Evolutionary conservation across 2,888 invertebrate species (phyloP), one percentile per base, ranked within the genome.

Genomic region (Zonitis immaculata): DNA sequence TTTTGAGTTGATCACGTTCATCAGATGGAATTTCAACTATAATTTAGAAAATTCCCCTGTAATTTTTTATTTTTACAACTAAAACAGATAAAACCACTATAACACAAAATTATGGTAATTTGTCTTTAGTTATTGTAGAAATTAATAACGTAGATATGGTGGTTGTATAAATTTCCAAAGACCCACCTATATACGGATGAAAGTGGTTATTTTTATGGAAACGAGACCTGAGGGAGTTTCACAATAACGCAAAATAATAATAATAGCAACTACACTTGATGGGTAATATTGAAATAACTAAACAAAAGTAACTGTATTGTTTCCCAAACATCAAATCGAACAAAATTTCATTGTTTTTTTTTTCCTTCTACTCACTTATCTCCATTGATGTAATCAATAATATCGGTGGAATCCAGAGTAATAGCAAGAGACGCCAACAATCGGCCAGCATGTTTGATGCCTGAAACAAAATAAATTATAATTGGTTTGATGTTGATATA

Each of bases 321-420:
- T n/a, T n/a, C n/a, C n/a, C n/a, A n/a, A n/a, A n/a, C n/a, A n/a
- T n/a, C n/a, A n/a, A n/a, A n/a, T n/a, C n/a, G n/a, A n/a, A n/a
- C n/a, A n/a, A n/a, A n/a, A n/a, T n/a, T n/a, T n/a, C n/a, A n/a
- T n/a, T n/a, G n/a, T n/a, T n/a, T n/a, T n/a, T n/a, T n/a, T n/a
- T n/a, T n/a, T n/a, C n/a, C n/a, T n/a, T n/a, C 5, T 56, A 72
- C 73, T 73, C 65, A 73, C 73, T 66, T 59, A 70, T 69, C 64
- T 72, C 72, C 62, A 69, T 63, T 16, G 72, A 70, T 30, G 70
- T 69, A 22, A 68, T 66, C 27, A 71, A 60, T 47, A 73, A 58
- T 32, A 69, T 64, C 28, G 72, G 71, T 44, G 70, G 68, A 56
- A 72, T 65, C 67, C 69, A 71, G 47, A 72, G 58, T 49, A 72